These are phyloP conservation scores for Aporophyla nigra DNA, from an alignment of 2,888 invertebrate species.

Conservation along the genomic window DNA sequence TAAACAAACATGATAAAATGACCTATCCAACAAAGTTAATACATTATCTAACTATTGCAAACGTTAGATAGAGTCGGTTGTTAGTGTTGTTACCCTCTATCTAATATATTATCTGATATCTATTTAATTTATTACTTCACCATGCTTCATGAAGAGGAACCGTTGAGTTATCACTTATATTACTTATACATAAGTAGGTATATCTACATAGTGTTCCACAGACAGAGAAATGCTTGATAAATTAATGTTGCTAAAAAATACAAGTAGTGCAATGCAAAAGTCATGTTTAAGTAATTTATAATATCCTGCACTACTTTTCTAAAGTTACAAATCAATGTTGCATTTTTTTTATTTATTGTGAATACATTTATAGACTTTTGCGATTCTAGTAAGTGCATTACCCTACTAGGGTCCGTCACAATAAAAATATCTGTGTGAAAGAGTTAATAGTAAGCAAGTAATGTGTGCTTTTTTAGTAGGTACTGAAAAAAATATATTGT, in stretches of 20 bases:
- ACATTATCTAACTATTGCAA: conserved; percentile 47
- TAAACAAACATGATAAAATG: conserved; percentile 41
- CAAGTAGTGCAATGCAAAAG: conserved; percentile 1
- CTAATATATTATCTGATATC: conserved; percentile 55
- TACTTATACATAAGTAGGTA: not conserved
- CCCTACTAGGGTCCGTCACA: not conserved
- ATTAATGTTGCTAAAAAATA: conserved; percentile 13
- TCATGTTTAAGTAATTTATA: conserved; percentile 18
- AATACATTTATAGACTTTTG: not conserved
- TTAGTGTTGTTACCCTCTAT: conserved; percentile 46
- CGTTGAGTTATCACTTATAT: conserved; percentile 41
- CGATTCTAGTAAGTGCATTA: not conserved
- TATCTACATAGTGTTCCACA: not conserved
- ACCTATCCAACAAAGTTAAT: conserved; percentile 50
- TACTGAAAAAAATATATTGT: not conserved
- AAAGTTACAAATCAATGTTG: not conserved
- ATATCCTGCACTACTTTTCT: conserved; percentile 15
- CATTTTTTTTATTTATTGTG: conserved; percentile 3
- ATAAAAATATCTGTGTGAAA: too few relatives aligned
- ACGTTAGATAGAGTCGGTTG: conserved; percentile 37
- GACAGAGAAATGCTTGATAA: conserved; percentile 27
- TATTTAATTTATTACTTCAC: conserved; percentile 57
- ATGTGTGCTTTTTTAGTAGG: not conserved
- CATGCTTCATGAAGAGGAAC: conserved; percentile 56
- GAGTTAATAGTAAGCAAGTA: not conserved